These are phyloP conservation scores for Megathymus violae DNA, from an alignment of 1,140 invertebrate species.

Conservation along the genomic window DNA sequence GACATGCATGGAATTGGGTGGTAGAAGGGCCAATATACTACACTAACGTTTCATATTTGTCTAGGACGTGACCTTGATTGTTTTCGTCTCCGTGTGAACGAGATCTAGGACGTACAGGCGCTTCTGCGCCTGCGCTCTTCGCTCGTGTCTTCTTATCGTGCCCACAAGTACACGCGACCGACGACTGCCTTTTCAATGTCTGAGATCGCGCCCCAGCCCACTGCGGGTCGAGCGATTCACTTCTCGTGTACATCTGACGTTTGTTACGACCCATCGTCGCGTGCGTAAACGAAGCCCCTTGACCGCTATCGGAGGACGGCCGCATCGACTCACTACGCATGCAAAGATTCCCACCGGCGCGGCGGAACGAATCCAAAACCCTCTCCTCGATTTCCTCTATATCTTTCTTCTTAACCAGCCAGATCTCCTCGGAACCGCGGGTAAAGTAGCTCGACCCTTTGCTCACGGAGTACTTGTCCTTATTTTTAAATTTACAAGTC, in stretches of 20 bases:
- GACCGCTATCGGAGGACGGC: conserved; percentile 66
- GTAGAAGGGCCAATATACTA: conserved; percentile 48
- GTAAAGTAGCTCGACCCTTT: conserved; percentile 76
- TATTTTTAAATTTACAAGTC: conserved; percentile 70
- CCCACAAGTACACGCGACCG: conserved; percentile 76
- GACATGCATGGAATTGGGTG: conserved; percentile 50
- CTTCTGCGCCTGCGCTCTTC: conserved; percentile 49
- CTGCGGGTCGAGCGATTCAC: conserved; percentile 72
- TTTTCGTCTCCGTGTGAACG: conserved; percentile 73
- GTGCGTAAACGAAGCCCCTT: conserved; percentile 55
- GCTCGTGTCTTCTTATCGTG: conserved; percentile 73
- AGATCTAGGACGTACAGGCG: conserved; percentile 56
- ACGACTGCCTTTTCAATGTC: conserved; percentile 71
- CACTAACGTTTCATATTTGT: conserved; percentile 82
- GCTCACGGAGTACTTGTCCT: conserved; percentile 72
- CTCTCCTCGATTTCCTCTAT: conserved; percentile 78
- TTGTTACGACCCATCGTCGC: conserved; percentile 69
- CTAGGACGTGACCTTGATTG: conserved; percentile 70
- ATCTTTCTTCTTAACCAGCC: conserved; percentile 80
- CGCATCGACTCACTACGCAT: conserved; percentile 63
- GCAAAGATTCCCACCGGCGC: conserved; percentile 67
- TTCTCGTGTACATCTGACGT: conserved; percentile 64
- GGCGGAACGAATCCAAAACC: conserved; percentile 72
- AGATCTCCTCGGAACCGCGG: conserved; percentile 74
- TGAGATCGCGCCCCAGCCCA: conserved; percentile 66